Evolutionary conservation across 2,113 vertebrate genomes (phyloP).

Genomic region (Abramis brama): DNA sequence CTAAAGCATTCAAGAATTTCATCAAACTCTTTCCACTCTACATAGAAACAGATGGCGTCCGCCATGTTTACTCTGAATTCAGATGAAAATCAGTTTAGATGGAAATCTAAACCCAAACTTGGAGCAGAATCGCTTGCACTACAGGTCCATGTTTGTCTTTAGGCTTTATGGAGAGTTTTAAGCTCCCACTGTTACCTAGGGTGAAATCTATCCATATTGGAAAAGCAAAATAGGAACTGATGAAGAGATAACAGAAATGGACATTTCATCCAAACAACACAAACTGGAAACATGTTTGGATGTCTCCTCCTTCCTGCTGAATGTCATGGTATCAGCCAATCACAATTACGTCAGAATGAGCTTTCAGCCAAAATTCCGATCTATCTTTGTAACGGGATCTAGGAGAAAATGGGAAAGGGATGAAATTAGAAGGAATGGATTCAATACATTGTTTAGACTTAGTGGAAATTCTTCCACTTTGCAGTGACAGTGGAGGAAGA

Average conservation of each 20-base stretch:
- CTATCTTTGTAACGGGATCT: slow-evolving; percentile 49
- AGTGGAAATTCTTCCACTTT: neutral
- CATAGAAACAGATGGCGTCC: slow-evolving; percentile 62
- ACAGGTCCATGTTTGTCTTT: slow-evolving; percentile 63
- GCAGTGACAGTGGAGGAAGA: neutral
- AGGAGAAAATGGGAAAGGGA: slow-evolving; percentile 41
- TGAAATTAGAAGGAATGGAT: slow-evolving; percentile 25
- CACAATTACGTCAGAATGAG: slow-evolving; percentile 47
- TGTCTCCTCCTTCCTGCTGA: slow-evolving; percentile 61
- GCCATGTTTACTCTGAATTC: slow-evolving; percentile 70
- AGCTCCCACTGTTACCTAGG: slow-evolving; percentile 66
- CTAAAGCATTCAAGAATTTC: slow-evolving; percentile 57
- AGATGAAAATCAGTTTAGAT: slow-evolving; percentile 70
- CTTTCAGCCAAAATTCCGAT: slow-evolving; percentile 52
- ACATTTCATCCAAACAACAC: slow-evolving; percentile 66
- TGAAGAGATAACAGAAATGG: slow-evolving; percentile 65
- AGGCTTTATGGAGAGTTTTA: slow-evolving; percentile 61
- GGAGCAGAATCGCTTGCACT: slow-evolving; percentile 60
- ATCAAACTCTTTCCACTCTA: slow-evolving; percentile 57
- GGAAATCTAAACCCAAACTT: slow-evolving; percentile 67
- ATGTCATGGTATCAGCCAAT: slow-evolving; percentile 64
- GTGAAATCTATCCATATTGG: slow-evolving; percentile 67
- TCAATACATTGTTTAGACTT: slow-evolving; percentile 5
- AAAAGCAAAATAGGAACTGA: slow-evolving; percentile 71
- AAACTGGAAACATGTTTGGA: slow-evolving; percentile 70